phyloP scores from a whole-genome alignment of 2,113 vertebrate genomes.

The Aphelocoma coerulescens region DNA sequence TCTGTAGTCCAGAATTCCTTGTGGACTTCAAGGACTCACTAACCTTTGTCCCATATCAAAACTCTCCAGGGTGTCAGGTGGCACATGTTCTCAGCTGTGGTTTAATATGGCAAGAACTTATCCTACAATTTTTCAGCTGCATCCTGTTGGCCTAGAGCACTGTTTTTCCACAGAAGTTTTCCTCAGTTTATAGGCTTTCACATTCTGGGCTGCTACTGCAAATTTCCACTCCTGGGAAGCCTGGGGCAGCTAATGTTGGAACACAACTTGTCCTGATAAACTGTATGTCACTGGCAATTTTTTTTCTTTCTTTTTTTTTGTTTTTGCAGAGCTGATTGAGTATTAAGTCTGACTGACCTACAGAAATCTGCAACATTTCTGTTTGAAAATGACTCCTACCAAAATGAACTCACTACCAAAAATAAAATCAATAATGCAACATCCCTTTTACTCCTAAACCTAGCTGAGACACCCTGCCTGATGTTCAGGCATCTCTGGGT shows the following conservation, averaged over 20 bases:
- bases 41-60: background rate
- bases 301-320: background rate
- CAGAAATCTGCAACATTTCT: background rate
- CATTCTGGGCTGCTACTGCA: background rate
- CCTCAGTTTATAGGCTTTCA: background rate
- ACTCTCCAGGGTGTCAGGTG: background rate
- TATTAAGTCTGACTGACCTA: background rate
- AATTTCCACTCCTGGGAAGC: background rate
- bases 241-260: background rate
- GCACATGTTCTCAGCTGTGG: background rate
- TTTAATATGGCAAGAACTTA: background rate
- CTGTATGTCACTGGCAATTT: background rate
- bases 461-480: background rate
- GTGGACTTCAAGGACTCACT: background rate
- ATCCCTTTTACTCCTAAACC: background rate
- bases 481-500: background rate
- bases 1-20: background rate
- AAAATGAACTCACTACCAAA: background rate
- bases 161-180: background rate
- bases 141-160: background rate
- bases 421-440: background rate
- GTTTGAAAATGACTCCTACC: background rate
- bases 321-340: background rate
- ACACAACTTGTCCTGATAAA: background rate
- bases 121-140: background rate